Evolutionary conservation across 2,888 invertebrate genomes (phyloP), one percentile per base, ranked within the genome.

Genomic region (Griposia aprilina): DNA sequence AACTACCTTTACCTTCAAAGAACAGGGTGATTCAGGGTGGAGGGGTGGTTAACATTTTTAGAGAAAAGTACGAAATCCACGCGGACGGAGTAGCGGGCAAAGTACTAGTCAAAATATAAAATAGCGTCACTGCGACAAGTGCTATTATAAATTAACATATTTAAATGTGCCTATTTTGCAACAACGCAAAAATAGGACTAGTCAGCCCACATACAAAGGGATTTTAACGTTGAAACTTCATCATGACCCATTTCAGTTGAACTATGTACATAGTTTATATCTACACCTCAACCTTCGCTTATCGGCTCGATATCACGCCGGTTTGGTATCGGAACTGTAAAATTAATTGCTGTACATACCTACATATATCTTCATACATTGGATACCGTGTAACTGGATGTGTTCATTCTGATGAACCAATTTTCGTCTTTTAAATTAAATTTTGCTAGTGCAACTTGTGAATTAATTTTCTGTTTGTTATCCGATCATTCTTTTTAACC

Each of bases 241-340:
- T 45, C 23, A 45, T 81, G 81, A 74, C 69, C 69, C 1, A 81
- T 70, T 81, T 81, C 13, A 52, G 50, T 59, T 23, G 11, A 50
- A 26, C 63, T 26, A 41, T 36, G 48, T 45, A n/a, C n/a, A n/a
- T n/a, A 7, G 17, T 60, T 41, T 11, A 2, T 62, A 63, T 36
- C 17, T 55, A 60, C 15, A n/a, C 69, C 23, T 26, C 26, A 60
- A 52, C 55, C 55, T 73, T 55, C 59, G 57, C 23, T 60, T 59
- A 74, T 69, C 75, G 69, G 50, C 20, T 62, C 69, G 57, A 70
- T 85, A 81, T 81, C 70, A 74, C 26, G 59, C n/a, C 74, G 60
- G 85, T 13, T 69, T 6, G 55, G 13, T 52, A 59, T 70, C 70
- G 50, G 70, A 45, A 52, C 69, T 50, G 70, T 48, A 66, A 57